A percentile compares a stretch with the other conserved stretches of the same genome.
Evolutionary conservation across 2,888 invertebrate species (phyloP).

Genomic region (Acanthoscelides obtectus): DNA sequence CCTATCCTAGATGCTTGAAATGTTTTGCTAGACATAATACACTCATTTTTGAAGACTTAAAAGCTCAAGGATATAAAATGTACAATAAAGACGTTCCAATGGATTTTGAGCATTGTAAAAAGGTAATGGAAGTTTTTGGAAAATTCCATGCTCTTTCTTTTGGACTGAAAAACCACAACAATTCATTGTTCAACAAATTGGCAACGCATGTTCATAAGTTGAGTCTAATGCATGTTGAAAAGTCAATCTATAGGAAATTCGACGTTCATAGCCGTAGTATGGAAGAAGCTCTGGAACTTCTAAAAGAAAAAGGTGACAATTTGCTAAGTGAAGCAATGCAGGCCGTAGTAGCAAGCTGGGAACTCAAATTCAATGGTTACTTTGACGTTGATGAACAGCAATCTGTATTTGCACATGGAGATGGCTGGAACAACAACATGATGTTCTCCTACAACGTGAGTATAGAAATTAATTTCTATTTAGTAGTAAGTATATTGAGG

Average conservation of each 20-base stretch:
- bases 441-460: background rate
- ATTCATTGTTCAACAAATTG: background rate
- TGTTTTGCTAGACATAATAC: background rate
- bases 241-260: background rate
- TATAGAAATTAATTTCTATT: too few species aligned
- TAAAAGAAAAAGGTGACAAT: background rate
- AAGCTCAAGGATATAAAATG: background rate
- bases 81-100: background rate
- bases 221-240: background rate
- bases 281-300: background rate
- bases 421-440: background rate
- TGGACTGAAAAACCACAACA: background rate
- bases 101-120: background rate
- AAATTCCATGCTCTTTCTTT: background rate
- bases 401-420: background rate
- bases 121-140: background rate
- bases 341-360: background rate
- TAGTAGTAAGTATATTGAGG: too few species aligned
- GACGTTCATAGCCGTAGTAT: background rate
- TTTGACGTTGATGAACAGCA: background rate
- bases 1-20: background rate
- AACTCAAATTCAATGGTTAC: background rate
- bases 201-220: background rate
- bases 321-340: background rate
- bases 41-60: background rate